Evolutionary conservation across 2,888 invertebrate genomes (phyloP), one percentile per base, ranked within the genome.

Genomic region (Dryomyza anilis): DNA sequence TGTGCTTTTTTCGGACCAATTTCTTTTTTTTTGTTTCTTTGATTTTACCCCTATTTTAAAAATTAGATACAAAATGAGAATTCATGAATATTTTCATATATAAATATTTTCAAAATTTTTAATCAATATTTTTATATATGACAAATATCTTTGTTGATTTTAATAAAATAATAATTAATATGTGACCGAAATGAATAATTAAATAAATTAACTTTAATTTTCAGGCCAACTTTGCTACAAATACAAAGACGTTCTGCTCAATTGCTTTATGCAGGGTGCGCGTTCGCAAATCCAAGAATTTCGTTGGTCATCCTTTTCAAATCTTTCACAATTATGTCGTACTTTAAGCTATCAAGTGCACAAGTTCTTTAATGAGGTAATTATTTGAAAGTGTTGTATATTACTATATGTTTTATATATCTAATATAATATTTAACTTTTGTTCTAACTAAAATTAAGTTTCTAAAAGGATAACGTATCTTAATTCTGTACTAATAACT

Each of bases 261-360:
- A 83, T 60, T 77, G 80, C 25, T 84, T 80, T 50, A 76, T 84
- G 67, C 66, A 72, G 5, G 84, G 83, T 1, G 73, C 76, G 3
- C 75, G 76, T 2, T 80, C 78, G 2, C 36, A 70, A 0, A 52
- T 72, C 8, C 70, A 82, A 66, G 84, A 83, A 66, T 81, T 83
- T 50, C 78, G 83, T 2, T 76, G 76, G 69, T 84, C 84, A 0
- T 77, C 83, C 1, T 78, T 79, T 64, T 76, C 83, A 4, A 84
- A 83, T 67, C 71, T 84, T 36, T 77, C 82, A 12, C 80, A 80
- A 29, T 63, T 84, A 33, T 80, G 81, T 33, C 76, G 77, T 2
- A 67, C 78, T n/a, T 69, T 84, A 23, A 71, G 76, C 4, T 83
- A 80, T 68, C 82, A 83, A 69, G 79, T 84, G 16, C 80, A 82